Conservation (phyloP, 2,113 vertebrate genomes). For the Leucosticte australis region DNA sequence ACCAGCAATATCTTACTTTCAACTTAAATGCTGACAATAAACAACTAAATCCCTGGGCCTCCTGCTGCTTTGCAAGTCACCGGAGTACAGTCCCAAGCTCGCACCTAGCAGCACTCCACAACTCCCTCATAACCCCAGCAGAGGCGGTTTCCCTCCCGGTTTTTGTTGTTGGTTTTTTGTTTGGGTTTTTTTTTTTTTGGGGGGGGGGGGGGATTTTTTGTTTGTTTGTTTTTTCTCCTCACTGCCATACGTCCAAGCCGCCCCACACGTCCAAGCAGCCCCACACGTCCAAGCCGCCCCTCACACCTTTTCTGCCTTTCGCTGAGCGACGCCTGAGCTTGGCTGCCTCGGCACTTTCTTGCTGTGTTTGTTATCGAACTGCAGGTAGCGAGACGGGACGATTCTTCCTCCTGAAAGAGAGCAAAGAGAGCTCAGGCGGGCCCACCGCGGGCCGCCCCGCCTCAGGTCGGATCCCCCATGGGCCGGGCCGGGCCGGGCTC, state of each 20-base stretch:
- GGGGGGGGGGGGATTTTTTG: not conserved
- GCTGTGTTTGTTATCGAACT: not conserved
- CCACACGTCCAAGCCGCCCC: not conserved
- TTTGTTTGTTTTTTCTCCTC: accelerated
- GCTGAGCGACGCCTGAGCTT: not conserved
- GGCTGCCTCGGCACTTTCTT: not conserved
- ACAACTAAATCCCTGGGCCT: accelerated
- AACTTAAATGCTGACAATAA: not conserved
- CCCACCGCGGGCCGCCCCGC: not conserved
- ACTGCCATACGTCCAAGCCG: accelerated
- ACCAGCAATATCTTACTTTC: too few species aligned
- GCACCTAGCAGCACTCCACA: accelerated
- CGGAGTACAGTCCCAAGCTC: not conserved
- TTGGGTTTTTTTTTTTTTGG: too few species aligned
- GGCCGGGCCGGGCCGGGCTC: not conserved
- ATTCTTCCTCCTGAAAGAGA: slow-evolving; percentile 30
- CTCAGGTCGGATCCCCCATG: not conserved
- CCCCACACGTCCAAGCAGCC: not conserved
- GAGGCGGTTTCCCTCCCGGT: accelerated
- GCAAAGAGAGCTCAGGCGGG: not conserved
- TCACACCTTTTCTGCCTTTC: not conserved
- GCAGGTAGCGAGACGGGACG: slow-evolving; percentile 63
- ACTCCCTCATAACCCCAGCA: not conserved
- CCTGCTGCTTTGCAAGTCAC: not conserved
- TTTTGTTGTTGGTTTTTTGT: not conserved